Conservation (phyloP, 2,888 invertebrate genomes). For the Trissonchulus latispiculum region DNA sequence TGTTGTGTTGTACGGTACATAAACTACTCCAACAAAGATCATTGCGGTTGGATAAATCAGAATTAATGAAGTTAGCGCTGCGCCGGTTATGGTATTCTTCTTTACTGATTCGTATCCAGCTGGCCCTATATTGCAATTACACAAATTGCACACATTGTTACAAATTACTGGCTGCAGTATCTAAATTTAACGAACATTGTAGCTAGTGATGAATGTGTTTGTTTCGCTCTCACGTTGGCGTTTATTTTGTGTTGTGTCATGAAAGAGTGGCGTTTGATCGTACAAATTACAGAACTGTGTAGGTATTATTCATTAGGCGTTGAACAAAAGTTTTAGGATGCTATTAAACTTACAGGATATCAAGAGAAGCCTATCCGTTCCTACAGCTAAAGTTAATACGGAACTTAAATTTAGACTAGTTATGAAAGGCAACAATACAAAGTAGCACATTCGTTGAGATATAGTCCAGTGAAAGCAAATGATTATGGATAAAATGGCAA, state of each 20-base stretch:
- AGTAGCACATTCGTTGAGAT: not conserved
- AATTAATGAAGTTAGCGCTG: not conserved
- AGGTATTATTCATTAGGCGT: too few relatives aligned
- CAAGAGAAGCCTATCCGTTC: not conserved
- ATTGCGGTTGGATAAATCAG: not conserved
- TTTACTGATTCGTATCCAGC: not conserved
- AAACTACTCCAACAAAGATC: not conserved
- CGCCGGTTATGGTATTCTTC: not conserved
- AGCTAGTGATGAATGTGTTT: too few relatives aligned
- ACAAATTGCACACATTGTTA: too few relatives aligned
- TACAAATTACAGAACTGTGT: too few relatives aligned
- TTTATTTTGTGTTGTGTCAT: too few relatives aligned
- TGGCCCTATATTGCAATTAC: not conserved
- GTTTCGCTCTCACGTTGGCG: too few relatives aligned
- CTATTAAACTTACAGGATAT: too few relatives aligned
- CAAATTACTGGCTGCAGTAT: too few relatives aligned
- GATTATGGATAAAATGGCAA: not conserved
- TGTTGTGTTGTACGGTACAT: not conserved
- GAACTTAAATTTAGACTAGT: not conserved
- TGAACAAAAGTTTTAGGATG: too few relatives aligned
- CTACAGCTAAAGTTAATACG: not conserved
- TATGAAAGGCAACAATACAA: not conserved
- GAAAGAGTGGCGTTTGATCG: too few relatives aligned
- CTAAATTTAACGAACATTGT: too few relatives aligned
- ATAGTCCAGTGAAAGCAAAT: not conserved